phyloP scores from a whole-genome alignment of 2,888 invertebrate genomes.

The Orthosia gothica region DNA sequence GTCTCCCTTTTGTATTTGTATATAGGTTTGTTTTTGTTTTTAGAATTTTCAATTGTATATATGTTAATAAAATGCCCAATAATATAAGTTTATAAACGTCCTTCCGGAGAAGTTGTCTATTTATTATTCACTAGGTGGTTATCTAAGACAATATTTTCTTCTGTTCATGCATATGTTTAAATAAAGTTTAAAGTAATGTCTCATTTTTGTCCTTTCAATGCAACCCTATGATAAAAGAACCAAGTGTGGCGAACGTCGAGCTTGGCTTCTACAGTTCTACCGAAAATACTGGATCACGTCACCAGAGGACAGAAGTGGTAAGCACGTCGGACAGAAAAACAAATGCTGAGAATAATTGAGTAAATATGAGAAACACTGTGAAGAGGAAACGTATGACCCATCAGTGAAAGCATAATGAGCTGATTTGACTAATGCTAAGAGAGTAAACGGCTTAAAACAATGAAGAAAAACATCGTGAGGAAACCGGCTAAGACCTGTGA shows the following conservation, averaged over 20 bases:
- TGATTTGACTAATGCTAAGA: background rate
- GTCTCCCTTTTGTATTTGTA: no score
- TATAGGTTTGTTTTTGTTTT: no score
- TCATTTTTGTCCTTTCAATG: background rate
- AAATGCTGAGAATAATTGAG: background rate
- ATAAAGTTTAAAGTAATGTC: background rate
- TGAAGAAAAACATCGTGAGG: no score
- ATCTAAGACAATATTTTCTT: background rate
- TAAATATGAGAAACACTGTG: background rate
- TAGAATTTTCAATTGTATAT: no score
- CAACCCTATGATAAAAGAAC: background rate
- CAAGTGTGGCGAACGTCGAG: no score
- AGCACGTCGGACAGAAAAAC: background rate
- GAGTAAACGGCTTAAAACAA: background rate
- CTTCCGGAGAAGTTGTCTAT: background rate
- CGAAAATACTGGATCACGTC: background rate
- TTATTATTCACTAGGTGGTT: background rate
- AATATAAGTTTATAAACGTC: constrained; percentile 24
- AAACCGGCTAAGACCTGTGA: no score
- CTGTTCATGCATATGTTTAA: no score
- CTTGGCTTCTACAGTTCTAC: background rate
- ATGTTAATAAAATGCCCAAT: no score
- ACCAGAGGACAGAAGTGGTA: background rate
- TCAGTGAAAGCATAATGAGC: background rate
- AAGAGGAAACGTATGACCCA: background rate